A percentile compares a stretch with the other conserved stretches of the same genome.
Conservation (phyloP, 2,797 vertebrate species). For the Enteromius treurensis region DNA sequence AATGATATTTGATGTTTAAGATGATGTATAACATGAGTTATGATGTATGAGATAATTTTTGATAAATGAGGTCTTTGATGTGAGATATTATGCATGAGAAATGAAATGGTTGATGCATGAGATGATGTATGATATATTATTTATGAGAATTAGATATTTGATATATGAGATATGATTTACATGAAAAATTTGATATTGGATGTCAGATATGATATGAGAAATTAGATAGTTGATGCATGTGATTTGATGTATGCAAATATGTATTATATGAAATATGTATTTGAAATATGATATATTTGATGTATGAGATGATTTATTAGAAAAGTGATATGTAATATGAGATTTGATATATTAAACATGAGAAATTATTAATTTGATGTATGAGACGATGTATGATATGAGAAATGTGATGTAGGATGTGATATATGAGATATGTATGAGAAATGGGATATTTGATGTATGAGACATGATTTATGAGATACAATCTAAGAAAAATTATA, state of each 20-base stretch:
- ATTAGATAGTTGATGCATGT: background rate
- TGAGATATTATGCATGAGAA: background rate
- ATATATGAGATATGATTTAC: background rate
- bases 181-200: background rate
- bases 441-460: background rate
- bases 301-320: background rate
- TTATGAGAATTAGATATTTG: background rate
- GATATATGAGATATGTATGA: background rate
- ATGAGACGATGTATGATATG: background rate
- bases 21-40: background rate
- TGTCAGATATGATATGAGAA: background rate
- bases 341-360: background rate
- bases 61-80: background rate
- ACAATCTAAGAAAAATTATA: background rate
- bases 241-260: background rate
- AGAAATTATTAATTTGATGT: background rate
- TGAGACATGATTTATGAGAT: background rate
- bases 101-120: background rate
- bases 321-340: no score
- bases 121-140: background rate
- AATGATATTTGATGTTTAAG: background rate
- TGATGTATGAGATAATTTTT: background rate
- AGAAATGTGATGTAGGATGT: background rate
- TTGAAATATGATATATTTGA: background rate
- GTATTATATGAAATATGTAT: background rate